Evolutionary conservation across 2,797 vertebrate species (phyloP), one percentile per base, ranked within the genome.

Genomic region (Apogon talboti): DNA sequence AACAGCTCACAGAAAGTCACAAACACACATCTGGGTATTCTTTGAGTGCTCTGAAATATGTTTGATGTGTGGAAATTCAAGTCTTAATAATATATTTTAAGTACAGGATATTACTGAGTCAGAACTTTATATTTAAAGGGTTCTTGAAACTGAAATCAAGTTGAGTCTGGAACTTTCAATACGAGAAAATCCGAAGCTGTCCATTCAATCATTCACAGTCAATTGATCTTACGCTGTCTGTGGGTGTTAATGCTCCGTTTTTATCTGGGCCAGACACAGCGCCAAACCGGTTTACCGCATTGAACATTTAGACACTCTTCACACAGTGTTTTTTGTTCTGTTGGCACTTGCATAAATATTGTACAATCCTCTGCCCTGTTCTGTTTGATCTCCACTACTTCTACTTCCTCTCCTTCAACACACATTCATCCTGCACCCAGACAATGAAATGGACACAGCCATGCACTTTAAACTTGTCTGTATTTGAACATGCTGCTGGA

Each of bases 181-280:
- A 35, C 2, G 9, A 10, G 33, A 35, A 35, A 35, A 35, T 35
- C 33, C 10, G 33, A 35, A 35, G 33, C 9, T 35, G 33, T 35
- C 33, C 7, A 35, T 35, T 35, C 10, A 35, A 35, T 10, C 33
- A 8, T 35, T 35, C 52, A 18, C 9, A 18, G 21, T 38, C 44
- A 2, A 66, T 55, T 69, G 63, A 77, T 79, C 73, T 45, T 30
- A 12, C 14, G 37, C 64, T 57, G 71, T 64, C 76, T 38, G 59
- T 48, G 4, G 4, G 49, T 38, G 70, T 75, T 82, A 79, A 77
- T 87, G 75, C 45, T 11, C 59, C 45, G 33, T 62, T 56, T 48
- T 52, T 47, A 75, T 77, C 63, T 74, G 44, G 51, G 59, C 73
- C 73, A 66, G 66, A 71, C 56, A 1, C 56, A 1, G 24, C 42